phyloP scores from a whole-genome alignment of 2,888 invertebrate genomes.

The Drosophila borborema region DNA sequence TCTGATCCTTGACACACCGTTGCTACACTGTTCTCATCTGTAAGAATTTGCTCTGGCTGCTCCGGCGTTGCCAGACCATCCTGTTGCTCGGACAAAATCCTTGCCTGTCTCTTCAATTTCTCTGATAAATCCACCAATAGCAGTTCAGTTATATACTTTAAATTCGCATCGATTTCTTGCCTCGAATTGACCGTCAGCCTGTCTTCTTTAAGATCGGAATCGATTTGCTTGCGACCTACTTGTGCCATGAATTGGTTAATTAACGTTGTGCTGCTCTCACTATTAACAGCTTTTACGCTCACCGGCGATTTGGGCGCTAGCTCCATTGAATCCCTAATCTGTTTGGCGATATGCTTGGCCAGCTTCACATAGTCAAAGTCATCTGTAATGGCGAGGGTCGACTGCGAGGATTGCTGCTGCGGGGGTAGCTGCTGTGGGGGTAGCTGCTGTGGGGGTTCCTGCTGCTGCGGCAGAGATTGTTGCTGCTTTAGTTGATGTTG shows the following conservation, averaged over 20 bases:
- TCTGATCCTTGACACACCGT: background rate
- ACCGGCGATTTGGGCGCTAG: background rate
- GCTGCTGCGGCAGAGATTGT: background rate
- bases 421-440: background rate
- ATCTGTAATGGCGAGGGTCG: background rate
- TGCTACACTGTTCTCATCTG: too few species aligned
- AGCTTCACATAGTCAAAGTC: slow-evolving; percentile 33
- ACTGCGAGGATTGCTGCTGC: background rate
- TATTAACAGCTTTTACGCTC: background rate
- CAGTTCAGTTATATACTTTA: slow-evolving; percentile 19
- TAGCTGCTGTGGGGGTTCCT: background rate
- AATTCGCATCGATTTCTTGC: slow-evolving; percentile 18
- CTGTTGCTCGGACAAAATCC: background rate
- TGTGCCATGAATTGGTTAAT: slow-evolving; percentile 6
- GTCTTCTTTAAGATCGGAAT: too few species aligned
- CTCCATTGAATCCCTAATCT: background rate
- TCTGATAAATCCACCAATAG: slow-evolving; percentile 9
- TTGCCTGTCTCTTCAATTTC: background rate
- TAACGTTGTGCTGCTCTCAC: slow-evolving; percentile 33
- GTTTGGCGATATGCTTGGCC: slow-evolving; percentile 27
- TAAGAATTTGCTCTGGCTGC: background rate
- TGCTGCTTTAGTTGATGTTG: background rate
- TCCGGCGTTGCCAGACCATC: background rate
- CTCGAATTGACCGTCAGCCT: too few species aligned
- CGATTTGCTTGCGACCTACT: background rate